Evolutionary conservation across 2,888 invertebrate species (phyloP).

Genomic region (Philopedon plagiatum): DNA sequence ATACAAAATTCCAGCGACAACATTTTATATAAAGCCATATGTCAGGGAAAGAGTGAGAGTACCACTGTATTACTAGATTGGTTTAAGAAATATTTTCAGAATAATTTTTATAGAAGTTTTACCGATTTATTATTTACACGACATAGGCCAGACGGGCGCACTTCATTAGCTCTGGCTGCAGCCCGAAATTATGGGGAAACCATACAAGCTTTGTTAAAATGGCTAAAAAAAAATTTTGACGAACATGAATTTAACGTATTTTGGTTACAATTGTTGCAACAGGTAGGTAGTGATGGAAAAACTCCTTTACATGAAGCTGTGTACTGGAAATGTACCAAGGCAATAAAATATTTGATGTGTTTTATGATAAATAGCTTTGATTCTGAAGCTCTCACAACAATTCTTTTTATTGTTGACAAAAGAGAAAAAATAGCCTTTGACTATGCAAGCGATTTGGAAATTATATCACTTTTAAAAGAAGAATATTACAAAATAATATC

Average conservation of each 20-base stretch:
- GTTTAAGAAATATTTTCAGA: background rate
- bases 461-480: background rate
- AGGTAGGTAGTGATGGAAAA: background rate
- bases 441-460: background rate
- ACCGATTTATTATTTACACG: background rate
- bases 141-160: background rate
- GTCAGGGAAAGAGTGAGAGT: background rate
- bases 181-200: background rate
- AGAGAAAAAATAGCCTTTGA: background rate
- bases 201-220: background rate
- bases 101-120: background rate
- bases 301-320: slow-evolving; percentile 2
- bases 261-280: background rate
- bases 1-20: background rate
- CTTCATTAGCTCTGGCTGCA: background rate
- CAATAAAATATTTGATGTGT: background rate
- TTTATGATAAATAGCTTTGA: background rate
- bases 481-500: background rate
- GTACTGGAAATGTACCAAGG: background rate
- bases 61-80: background rate
- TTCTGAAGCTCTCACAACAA: background rate
- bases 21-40: slow-evolving; percentile 2
- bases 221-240: background rate
- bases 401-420: background rate
- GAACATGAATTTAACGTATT: background rate